Evolutionary conservation across 1,140 invertebrate genomes (phyloP).

Genomic region (Drosophila malerkotliana): DNA sequence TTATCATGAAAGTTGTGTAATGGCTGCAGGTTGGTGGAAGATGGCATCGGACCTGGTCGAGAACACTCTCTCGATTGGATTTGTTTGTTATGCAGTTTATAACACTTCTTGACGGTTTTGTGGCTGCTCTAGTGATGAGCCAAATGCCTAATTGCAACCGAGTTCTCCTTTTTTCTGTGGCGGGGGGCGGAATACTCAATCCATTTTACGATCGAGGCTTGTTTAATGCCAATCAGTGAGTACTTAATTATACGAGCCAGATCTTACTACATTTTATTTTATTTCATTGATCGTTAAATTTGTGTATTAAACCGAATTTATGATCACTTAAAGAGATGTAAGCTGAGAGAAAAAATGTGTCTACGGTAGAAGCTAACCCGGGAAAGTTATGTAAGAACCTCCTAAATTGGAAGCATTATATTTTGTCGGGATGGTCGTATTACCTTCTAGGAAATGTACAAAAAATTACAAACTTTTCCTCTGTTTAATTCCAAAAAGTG

Average conservation of each 20-base stretch:
- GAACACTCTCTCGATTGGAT: slow-evolving; percentile 18
- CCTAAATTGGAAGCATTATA: background rate
- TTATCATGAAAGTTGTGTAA: slow-evolving; percentile 64
- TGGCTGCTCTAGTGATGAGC: slow-evolving; percentile 29
- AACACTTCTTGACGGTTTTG: slow-evolving; percentile 34
- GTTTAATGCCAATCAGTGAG: slow-evolving; percentile 55
- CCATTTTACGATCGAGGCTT: slow-evolving; percentile 52
- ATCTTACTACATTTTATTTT: slow-evolving; percentile 34
- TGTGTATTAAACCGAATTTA: slow-evolving; percentile 45
- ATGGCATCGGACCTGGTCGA: background rate
- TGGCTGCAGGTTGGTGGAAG: slow-evolving; percentile 17
- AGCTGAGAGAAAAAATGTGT: slow-evolving; percentile 6
- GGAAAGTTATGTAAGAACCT: background rate
- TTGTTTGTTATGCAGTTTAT: slow-evolving; percentile 50
- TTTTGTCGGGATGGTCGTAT: background rate
- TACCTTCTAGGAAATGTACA: slow-evolving; percentile 20
- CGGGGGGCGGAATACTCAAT: slow-evolving; percentile 1
- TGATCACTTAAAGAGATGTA: slow-evolving; percentile 17
- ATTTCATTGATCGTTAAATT: slow-evolving; percentile 60
- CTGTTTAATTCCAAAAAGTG: slow-evolving; percentile 10
- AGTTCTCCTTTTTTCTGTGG: background rate
- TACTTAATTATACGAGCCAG: slow-evolving; percentile 41
- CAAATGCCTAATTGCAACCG: slow-evolving; percentile 40
- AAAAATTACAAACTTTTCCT: slow-evolving; percentile 1
- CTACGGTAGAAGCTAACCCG: slow-evolving; percentile 1